Conservation (phyloP, 2,797 vertebrate genomes). For the Rhinatrema bivittatum region DNA sequence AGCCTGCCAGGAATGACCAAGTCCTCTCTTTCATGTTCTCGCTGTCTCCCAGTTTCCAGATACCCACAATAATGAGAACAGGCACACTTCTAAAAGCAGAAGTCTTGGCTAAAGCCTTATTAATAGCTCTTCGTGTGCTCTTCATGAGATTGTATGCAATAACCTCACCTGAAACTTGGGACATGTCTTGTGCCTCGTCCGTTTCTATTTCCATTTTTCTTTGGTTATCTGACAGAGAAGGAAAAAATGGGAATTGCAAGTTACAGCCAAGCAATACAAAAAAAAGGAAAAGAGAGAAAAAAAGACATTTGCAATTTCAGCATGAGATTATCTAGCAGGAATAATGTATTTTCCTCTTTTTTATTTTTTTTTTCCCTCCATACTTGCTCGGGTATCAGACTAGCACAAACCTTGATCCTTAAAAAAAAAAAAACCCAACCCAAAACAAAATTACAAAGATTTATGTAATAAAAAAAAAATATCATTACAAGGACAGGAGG, state of each 20-base stretch:
- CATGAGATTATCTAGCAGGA: conserved; percentile 66
- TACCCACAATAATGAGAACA: no score
- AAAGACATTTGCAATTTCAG: conserved; percentile 58
- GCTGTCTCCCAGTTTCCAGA: no score
- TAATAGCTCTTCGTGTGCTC: not conserved
- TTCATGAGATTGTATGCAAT: conserved; percentile 9
- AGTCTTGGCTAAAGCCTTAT: no score
- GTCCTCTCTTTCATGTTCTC: no score
- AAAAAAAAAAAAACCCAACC: conserved; percentile 60
- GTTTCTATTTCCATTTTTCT: conserved; percentile 99
- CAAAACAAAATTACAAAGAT: no score
- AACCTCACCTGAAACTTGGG: conserved; percentile 92
- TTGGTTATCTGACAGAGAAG: conserved; percentile 74
- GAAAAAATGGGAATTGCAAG: conserved; percentile 40
- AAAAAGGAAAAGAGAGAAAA: conserved; percentile 31
- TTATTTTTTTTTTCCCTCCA: conserved; percentile 63
- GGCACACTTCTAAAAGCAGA: no score
- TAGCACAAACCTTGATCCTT: conserved; percentile 74
- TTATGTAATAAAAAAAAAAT: conserved; percentile 63
- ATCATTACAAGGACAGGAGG: conserved; percentile 71
- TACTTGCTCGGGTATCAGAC: conserved; percentile 61
- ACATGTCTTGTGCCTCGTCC: conserved; percentile 92
- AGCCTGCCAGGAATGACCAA: no score
- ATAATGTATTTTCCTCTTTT: conserved; percentile 65
- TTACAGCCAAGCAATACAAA: conserved; percentile 43